Percentiles rank a stretch among this genome's conserved stretches.
These are phyloP conservation scores for Phylloscopus collybita DNA, from an alignment of 2,797 vertebrate species.

Conservation along the genomic window DNA sequence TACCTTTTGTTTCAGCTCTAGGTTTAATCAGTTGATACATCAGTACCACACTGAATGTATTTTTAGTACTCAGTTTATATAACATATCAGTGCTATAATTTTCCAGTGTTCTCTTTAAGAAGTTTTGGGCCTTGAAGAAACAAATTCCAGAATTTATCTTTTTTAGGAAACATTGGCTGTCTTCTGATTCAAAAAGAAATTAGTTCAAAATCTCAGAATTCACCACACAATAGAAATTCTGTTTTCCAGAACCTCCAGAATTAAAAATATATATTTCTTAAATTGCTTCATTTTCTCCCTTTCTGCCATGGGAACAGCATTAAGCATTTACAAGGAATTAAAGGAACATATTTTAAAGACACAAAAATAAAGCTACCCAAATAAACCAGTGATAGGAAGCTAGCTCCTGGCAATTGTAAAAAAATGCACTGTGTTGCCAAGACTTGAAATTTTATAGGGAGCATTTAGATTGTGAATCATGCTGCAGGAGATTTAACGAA, in stretches of 20 bases:
- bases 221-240: neutral
- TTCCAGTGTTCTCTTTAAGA: neutral
- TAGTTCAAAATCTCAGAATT: neutral
- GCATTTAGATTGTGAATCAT: slow-evolving; percentile 35
- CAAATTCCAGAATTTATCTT: neutral
- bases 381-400: slow-evolving; percentile 22
- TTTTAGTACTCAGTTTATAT: neutral
- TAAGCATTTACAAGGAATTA: slow-evolving; percentile 28
- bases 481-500: slow-evolving; percentile 1
- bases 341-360: slow-evolving; percentile 19
- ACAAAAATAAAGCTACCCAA: slow-evolving; percentile 47
- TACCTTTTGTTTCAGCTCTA: neutral
- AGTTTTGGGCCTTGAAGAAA: neutral
- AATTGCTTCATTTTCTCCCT: neutral
- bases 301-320: neutral
- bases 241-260: neutral
- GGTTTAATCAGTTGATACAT: neutral
- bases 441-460: slow-evolving; percentile 34
- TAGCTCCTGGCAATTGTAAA: slow-evolving; percentile 28
- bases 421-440: neutral
- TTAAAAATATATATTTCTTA: neutral
- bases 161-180: neutral
- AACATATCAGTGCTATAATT: neutral
- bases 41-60: neutral
- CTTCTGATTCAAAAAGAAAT: neutral